Conservation (phyloP, 92 coral and sea anemone genomes). For the Virgularia gustaviana region DNA sequence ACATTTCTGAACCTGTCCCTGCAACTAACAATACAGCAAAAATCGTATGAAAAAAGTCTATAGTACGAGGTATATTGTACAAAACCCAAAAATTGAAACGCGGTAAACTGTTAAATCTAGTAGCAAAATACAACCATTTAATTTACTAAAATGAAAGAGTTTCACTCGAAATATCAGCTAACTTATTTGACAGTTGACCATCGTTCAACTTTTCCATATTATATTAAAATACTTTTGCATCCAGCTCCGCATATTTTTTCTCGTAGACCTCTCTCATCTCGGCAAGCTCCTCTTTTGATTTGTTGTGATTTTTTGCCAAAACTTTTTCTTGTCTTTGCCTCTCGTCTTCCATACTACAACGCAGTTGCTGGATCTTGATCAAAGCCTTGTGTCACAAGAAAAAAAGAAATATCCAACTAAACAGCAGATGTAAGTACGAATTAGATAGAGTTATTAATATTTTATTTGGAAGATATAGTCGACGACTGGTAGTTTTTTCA, state of each 20-base stretch:
- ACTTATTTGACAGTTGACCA: too few relatives aligned
- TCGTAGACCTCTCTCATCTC: constrained; percentile 44
- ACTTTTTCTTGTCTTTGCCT: constrained; percentile 70
- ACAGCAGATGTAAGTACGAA: too few relatives aligned
- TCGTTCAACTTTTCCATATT: background rate
- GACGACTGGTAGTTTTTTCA: too few relatives aligned
- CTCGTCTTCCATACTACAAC: constrained; percentile 59
- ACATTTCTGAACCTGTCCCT: background rate
- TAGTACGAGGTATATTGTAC: too few relatives aligned
- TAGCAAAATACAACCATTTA: too few relatives aligned
- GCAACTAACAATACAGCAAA: background rate
- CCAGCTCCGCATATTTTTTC: constrained; percentile 53
- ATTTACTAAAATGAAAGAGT: too few relatives aligned
- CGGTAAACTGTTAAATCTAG: background rate
- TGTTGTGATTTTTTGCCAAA: constrained; percentile 53
- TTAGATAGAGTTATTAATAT: too few relatives aligned
- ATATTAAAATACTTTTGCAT: constrained; percentile 56
- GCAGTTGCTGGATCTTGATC: constrained; percentile 79
- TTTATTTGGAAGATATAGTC: too few relatives aligned
- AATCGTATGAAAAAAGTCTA: background rate
- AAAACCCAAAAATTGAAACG: background rate
- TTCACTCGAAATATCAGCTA: too few relatives aligned
- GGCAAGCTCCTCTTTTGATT: constrained; percentile 56
- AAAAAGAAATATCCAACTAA: too few relatives aligned
- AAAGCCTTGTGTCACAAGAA: constrained; percentile 53